Conservation (phyloP, 2,797 vertebrate species). For the Hybognathus amarus region DNA sequence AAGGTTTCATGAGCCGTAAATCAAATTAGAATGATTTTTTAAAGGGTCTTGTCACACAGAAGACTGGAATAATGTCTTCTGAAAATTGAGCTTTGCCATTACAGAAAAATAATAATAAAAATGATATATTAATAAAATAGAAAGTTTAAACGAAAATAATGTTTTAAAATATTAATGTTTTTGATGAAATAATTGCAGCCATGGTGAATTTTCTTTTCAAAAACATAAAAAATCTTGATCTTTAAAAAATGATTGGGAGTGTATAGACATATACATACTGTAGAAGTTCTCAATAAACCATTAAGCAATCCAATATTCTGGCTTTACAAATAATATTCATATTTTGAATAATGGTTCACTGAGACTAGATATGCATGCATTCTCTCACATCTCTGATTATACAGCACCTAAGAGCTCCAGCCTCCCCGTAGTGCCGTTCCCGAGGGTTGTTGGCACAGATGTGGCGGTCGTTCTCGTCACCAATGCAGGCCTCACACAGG, state of each 20-base stretch:
- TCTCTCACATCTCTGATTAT: not conserved
- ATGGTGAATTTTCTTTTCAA: not conserved
- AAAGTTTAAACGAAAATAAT: not conserved
- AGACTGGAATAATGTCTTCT: not conserved
- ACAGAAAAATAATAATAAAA: not conserved
- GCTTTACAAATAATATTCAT: not conserved
- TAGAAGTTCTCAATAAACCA: not conserved
- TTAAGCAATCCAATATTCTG: not conserved
- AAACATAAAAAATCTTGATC: not conserved
- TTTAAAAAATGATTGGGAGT: too few relatives aligned
- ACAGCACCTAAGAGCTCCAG: constrained; percentile 79
- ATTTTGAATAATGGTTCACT: not conserved
- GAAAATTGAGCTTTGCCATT: not conserved
- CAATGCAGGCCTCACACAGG: constrained; percentile 84
- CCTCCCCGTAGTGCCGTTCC: constrained; percentile 81
- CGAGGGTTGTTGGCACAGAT: constrained; percentile 80
- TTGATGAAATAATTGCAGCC: not conserved
- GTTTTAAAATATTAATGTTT: not conserved
- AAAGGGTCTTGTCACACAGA: not conserved
- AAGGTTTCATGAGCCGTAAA: not conserved
- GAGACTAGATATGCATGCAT: not conserved
- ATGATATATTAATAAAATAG: not conserved
- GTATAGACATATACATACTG: not conserved
- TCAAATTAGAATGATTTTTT: not conserved
- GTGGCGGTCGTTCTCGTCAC: constrained; percentile 82